phyloP scores from a whole-genome alignment of 2,113 vertebrate species.

The Halcyon malimbica region DNA sequence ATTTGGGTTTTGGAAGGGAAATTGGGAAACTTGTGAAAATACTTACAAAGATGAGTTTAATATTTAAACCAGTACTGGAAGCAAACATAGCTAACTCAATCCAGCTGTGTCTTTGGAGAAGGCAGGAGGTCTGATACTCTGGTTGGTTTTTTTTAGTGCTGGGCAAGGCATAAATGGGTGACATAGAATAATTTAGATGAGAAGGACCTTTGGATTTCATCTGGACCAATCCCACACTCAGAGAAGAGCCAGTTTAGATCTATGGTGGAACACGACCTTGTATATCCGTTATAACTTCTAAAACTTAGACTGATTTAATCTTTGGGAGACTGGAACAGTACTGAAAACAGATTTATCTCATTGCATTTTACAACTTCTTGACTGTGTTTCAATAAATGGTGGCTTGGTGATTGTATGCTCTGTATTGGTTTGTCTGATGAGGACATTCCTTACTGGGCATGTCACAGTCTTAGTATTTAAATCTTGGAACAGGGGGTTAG shows the following conservation, averaged over 20 bases:
- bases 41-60: not conserved
- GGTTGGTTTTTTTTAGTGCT: not conserved
- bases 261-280: not conserved
- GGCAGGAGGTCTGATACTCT: not conserved
- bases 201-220: not conserved
- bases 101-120: not conserved
- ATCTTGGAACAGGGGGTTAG: not conserved
- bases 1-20: not conserved
- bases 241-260: not conserved
- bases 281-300: not conserved
- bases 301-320: not conserved
- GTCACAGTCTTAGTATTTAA: not conserved
- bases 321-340: not conserved
- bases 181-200: not conserved
- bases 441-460: not conserved
- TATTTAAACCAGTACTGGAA: not conserved
- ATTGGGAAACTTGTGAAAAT: not conserved
- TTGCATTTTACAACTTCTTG: not conserved
- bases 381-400: not conserved
- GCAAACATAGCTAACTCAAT: not conserved
- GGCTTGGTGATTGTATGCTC: not conserved
- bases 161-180: not conserved
- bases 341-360: not conserved
- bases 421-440: not conserved
- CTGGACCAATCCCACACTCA: not conserved